These are phyloP conservation scores for Puffinus mauretanicus DNA, from an alignment of 2,113 vertebrate genomes.

Conservation along the genomic window DNA sequence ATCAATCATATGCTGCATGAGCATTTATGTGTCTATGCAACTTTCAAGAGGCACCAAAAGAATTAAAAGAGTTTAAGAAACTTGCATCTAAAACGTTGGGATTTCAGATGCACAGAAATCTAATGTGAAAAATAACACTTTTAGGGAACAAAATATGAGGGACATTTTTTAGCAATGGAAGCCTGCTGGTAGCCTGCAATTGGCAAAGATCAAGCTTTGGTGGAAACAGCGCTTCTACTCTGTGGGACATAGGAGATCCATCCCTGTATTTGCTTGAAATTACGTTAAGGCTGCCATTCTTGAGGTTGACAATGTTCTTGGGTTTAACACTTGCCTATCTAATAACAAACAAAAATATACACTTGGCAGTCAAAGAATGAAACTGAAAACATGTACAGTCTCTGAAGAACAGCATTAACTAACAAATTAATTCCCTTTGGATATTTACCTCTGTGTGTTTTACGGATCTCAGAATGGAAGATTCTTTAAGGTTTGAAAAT, in stretches of 20 bases:
- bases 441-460: background rate
- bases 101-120: background rate
- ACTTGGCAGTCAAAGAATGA: background rate
- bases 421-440: background rate
- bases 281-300: background rate
- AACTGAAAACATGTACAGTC: background rate
- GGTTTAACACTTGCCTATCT: background rate
- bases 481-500: background rate
- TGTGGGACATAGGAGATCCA: background rate
- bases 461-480: background rate
- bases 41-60: background rate
- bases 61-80: background rate
- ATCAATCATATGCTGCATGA: background rate
- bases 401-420: background rate
- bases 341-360: background rate
- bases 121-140: background rate
- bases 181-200: background rate
- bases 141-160: background rate
- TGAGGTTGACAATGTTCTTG: background rate
- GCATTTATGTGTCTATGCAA: background rate
- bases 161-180: background rate
- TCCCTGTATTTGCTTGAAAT: background rate
- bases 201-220: background rate
- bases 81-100: background rate
- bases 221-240: background rate